These are phyloP conservation scores for Chymomyza costata DNA, from an alignment of 1,140 invertebrate species.

Conservation along the genomic window DNA sequence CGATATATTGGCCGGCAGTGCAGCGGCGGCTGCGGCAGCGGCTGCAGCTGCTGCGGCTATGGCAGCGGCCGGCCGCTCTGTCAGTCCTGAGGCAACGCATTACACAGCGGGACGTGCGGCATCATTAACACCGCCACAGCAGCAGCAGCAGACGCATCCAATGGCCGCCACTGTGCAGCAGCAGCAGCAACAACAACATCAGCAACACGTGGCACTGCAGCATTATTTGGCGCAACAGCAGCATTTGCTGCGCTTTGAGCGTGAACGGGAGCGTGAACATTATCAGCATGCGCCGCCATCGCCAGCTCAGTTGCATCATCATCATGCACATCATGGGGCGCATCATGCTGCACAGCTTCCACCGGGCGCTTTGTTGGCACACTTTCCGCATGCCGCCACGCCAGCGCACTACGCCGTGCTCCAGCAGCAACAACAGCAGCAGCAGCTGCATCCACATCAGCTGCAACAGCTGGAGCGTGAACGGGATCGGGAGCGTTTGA, in stretches of 20 bases:
- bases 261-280: slow-evolving; percentile 36
- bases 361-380: slow-evolving; percentile 37
- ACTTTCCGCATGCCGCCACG: slow-evolving; percentile 40
- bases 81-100: neutral
- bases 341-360: slow-evolving; percentile 39
- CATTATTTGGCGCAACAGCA: slow-evolving; percentile 65
- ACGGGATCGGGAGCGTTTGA: slow-evolving; percentile 17
- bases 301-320: slow-evolving; percentile 19
- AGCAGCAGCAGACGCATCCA: slow-evolving; percentile 5
- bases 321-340: too few relatives aligned
- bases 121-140: slow-evolving; percentile 25
- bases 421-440: slow-evolving; percentile 47
- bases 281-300: too few relatives aligned
- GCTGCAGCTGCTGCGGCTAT: slow-evolving; percentile 53
- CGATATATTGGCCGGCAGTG: slow-evolving; percentile 82
- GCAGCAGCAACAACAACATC: slow-evolving; percentile 46
- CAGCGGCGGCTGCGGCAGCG: slow-evolving; percentile 50
- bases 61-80: slow-evolving; percentile 25
- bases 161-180: slow-evolving; percentile 14
- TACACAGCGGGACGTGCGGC: slow-evolving; percentile 13
- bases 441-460: slow-evolving; percentile 26
- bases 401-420: slow-evolving; percentile 52
- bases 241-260: slow-evolving; percentile 54
- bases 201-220: slow-evolving; percentile 55
- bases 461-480: slow-evolving; percentile 27